phyloP scores from a whole-genome alignment of 2,888 invertebrate species.

The Lysandra bellargus region DNA sequence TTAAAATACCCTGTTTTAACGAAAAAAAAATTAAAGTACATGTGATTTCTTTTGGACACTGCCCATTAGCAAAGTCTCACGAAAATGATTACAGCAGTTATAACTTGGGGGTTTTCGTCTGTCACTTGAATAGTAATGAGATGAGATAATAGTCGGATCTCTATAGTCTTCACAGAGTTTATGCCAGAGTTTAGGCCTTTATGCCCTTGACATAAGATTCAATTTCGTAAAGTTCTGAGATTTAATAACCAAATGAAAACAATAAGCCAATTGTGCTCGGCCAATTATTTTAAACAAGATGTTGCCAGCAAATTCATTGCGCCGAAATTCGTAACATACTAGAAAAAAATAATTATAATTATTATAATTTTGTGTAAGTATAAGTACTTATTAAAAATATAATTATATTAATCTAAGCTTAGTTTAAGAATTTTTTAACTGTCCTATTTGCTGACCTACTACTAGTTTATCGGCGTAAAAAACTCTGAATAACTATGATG shows the following conservation, averaged over 20 bases:
- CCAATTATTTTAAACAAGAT: background rate
- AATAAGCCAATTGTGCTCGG: background rate
- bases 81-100: slow-evolving; percentile 2
- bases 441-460: too few relatives aligned
- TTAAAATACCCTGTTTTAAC: too few relatives aligned
- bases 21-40: too few relatives aligned
- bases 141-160: background rate
- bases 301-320: background rate
- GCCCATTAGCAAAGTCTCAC: slow-evolving; percentile 4
- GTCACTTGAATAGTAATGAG: slow-evolving; percentile 15
- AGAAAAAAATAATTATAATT: too few relatives aligned
- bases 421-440: too few relatives aligned
- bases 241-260: background rate
- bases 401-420: too few relatives aligned
- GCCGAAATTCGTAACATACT: too few relatives aligned
- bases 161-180: background rate
- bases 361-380: too few relatives aligned
- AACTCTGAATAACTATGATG: too few relatives aligned
- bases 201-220: background rate
- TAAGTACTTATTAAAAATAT: too few relatives aligned
- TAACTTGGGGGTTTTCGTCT: background rate
- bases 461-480: too few relatives aligned
- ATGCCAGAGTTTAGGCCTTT: background rate
- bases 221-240: background rate
- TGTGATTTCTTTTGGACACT: too few relatives aligned